phyloP scores from a whole-genome alignment of 35 echinoderm and acorn worm genomes.

The Apostichopus californicus region DNA sequence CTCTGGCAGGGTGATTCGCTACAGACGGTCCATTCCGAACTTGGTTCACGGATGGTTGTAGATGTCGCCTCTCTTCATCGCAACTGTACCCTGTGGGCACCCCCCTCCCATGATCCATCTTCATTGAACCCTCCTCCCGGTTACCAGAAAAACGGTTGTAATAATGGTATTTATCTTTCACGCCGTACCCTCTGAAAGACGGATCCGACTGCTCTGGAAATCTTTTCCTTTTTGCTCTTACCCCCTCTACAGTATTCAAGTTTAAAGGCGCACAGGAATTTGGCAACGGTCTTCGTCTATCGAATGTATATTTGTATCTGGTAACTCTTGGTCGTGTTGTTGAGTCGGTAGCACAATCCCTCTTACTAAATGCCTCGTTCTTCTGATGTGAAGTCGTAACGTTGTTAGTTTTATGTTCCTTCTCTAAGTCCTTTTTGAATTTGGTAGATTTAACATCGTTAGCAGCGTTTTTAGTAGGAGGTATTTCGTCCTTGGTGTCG shows the following conservation, averaged over 20 bases:
- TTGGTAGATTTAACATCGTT: not conserved
- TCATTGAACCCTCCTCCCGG: not conserved
- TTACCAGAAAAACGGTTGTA: not conserved
- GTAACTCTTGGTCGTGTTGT: not conserved
- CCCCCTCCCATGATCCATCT: not conserved
- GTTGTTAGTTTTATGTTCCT: not conserved
- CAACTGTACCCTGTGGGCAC: not conserved
- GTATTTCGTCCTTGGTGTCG: no score
- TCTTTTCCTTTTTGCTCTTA: not conserved
- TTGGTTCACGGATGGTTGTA: no score
- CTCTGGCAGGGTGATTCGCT: no score
- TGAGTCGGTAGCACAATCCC: not conserved
- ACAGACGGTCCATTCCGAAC: no score
- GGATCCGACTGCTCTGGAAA: not conserved
- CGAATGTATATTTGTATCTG: not conserved
- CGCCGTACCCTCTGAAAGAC: conserved; percentile 27
- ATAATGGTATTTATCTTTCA: conserved; percentile 47
- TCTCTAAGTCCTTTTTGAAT: not conserved
- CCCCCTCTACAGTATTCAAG: not conserved
- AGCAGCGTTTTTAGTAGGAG: not conserved
- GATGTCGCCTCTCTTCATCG: no score
- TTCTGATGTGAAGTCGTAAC: not conserved
- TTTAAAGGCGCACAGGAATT: not conserved
- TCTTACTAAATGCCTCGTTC: not conserved
- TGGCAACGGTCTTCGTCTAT: not conserved